Evolutionary conservation across 1,140 invertebrate genomes (phyloP), one percentile per base, ranked within the genome.

Genomic region (Pantala flavescens): DNA sequence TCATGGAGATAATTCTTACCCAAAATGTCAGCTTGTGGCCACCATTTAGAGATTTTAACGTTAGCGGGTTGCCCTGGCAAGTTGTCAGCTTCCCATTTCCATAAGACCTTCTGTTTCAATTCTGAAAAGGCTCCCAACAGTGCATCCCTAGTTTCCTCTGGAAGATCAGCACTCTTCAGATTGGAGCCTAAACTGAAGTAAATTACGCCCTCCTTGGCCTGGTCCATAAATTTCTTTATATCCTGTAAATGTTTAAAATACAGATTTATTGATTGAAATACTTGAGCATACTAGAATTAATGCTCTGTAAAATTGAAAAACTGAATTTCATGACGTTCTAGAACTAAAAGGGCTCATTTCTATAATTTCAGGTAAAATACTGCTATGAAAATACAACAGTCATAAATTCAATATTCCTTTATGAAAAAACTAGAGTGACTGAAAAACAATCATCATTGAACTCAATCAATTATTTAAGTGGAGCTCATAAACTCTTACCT

Each of bases 101-200:
- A 83, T 1, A 84, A 74, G 11, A 84, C 83, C 43, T 84, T 86
- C 55, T 88, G 85, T 23, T 88, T 88, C 0, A 91, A 77, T 12
- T 81, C 80, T 2, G 76, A 80, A 36, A 91, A 85, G 0, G 87
- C 84, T 0, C 85, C 84, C 0, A 90, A 19, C 71, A 90, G 80
- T 12, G 80, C 81, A 0, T 84, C 77, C 28, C 83, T 80, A 71
- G 85, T 88, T 0, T 85, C 82, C 11, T 77, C 11, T 0, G 85
- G 83, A 76, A 90, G 79, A 42, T 84, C 84, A 23, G 84, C 81
- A 76, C 83, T 84, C 74, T 84, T 83, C 0, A 89, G 77, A 81
- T 88, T 88, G 0, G 88, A 89, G 0, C 88, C 89, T 42, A 89
- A 83, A 74, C 84, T 89, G 70, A 90, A 86, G 71, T 88, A 89